phyloP scores from a whole-genome alignment of 2,888 invertebrate species.

The Pollenia angustigena region DNA sequence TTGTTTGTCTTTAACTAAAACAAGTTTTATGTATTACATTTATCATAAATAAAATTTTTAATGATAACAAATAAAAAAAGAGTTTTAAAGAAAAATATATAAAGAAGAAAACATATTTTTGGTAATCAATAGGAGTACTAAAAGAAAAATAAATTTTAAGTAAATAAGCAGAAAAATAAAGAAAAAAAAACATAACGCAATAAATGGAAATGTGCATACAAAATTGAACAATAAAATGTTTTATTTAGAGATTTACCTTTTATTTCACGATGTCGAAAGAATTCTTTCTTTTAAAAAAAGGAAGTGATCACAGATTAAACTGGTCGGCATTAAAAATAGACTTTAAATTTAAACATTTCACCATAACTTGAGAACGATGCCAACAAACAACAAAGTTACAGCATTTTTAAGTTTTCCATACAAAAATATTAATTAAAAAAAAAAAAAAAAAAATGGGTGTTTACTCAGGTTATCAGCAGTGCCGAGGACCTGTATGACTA shows the following conservation, averaged over 20 bases:
- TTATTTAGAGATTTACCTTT: conserved; percentile 11
- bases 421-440: too few relatives aligned
- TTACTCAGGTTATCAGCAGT: too few relatives aligned
- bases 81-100: conserved; percentile 62
- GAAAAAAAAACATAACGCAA: conserved; percentile 74
- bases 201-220: conserved; percentile 80
- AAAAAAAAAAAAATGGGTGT: too few relatives aligned
- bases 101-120: conserved; percentile 78
- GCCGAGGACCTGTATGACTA: too few relatives aligned
- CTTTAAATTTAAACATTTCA: too few relatives aligned
- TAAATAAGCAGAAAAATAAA: conserved; percentile 53
- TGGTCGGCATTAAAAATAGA: too few relatives aligned
- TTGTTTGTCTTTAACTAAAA: conserved; percentile 64
- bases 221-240: conserved; percentile 75
- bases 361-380: too few relatives aligned
- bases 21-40: conserved; percentile 61
- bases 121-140: conserved; percentile 79
- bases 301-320: too few relatives aligned
- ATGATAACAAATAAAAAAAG: conserved; percentile 43
- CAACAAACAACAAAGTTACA: too few relatives aligned
- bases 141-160: conserved; percentile 71
- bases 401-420: too few relatives aligned
- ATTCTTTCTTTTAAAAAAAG: too few relatives aligned
- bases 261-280: too few relatives aligned
- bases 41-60: conserved; percentile 46